These are phyloP conservation scores for Drosophila bocki DNA, from an alignment of 1,140 invertebrate species.

Conservation along the genomic window DNA sequence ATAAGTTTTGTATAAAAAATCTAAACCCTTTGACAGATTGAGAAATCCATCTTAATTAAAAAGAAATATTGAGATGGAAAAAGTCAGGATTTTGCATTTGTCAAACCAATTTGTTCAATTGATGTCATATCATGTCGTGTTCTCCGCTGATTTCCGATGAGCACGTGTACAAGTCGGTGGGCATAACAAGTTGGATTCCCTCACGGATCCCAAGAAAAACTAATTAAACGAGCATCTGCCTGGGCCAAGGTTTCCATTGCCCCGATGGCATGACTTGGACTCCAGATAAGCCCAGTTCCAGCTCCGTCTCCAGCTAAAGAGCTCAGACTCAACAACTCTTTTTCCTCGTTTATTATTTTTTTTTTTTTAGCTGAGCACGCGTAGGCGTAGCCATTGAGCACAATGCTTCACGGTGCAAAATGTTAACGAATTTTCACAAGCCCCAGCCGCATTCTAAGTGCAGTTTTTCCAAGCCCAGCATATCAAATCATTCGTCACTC, in stretches of 20 bases:
- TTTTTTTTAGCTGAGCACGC: conserved; percentile 46
- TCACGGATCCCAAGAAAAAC: conserved; percentile 47
- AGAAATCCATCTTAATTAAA: conserved; percentile 53
- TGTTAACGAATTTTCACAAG: conserved; percentile 79
- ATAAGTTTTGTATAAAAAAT: conserved; percentile 1
- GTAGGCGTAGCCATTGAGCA: conserved; percentile 76
- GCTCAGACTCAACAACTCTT: conserved; percentile 7
- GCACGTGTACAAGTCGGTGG: conserved; percentile 29
- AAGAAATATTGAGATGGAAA: conserved; percentile 29
- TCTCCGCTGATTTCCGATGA: conserved; percentile 42
- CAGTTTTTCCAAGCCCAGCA: conserved; percentile 70
- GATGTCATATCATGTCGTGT: conserved; percentile 55
- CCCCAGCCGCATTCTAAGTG: conserved; percentile 69
- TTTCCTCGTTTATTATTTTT: conserved; percentile 1
- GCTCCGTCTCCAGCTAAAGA: conserved; percentile 6
- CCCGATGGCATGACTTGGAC: conserved; percentile 70
- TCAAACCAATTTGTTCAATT: conserved; percentile 50
- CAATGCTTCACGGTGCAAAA: conserved; percentile 77
- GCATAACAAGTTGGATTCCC: conserved; percentile 18
- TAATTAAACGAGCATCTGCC: conserved; percentile 67
- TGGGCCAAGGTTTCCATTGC: conserved; percentile 62
- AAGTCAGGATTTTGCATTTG: conserved; percentile 39
- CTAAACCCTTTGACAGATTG: not conserved
- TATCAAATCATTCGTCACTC: conserved; percentile 75
- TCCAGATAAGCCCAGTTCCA: conserved; percentile 53